Evolutionary conservation across 2,113 vertebrate species (phyloP), one percentile per base, ranked within the genome.

Genomic region (Cyprichromis sp.): DNA sequence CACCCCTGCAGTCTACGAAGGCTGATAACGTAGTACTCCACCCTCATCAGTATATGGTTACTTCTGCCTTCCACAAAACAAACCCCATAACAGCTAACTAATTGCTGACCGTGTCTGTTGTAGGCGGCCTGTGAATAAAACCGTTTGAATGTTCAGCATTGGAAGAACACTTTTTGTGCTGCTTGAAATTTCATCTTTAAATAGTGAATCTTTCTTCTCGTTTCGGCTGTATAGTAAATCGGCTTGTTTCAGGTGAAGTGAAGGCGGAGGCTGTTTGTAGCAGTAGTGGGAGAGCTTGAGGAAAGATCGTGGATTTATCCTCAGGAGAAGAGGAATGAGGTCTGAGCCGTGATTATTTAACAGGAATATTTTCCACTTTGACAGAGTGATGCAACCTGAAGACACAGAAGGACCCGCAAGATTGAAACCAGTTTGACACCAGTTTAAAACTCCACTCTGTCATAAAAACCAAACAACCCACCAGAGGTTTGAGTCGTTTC

Each of bases 401-500:
- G 55, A 82, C 50, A 84, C 21, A 78, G 10, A 47, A 84, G 5
- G 17, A 45, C 19, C 8, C 13, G 45, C 36, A 78, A 76, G 21
- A 55, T 16, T n/a, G 26, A 81, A 81, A 85, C 80, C 66, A 78
- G 80, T 85, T 45, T 79, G 66, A 88, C 59, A 57, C 85, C 82
- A 61, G 87, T 89, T 87, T 87, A 26, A 78, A 78, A 86, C 17
- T 68, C 19, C 57, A 71, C 47, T 73, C 71, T 78, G 73, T 78
- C 73, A 83, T 29, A 21, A 86, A 87, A 83, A 59, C 21, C 9
- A 63, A 73, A 31, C n/a, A 85, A 36, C 57, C 84, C 87, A 71
- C 83, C 5, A 4, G 79, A 90, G 86, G 45, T 86, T 87, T 86
- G 34, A 87, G 11, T 45, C 45, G 4, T 88, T 90, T 61, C 50